Percentiles rank a stretch among this genome's conserved stretches.
Conservation (phyloP, 2,888 invertebrate genomes). For the Aromia moschata region DNA sequence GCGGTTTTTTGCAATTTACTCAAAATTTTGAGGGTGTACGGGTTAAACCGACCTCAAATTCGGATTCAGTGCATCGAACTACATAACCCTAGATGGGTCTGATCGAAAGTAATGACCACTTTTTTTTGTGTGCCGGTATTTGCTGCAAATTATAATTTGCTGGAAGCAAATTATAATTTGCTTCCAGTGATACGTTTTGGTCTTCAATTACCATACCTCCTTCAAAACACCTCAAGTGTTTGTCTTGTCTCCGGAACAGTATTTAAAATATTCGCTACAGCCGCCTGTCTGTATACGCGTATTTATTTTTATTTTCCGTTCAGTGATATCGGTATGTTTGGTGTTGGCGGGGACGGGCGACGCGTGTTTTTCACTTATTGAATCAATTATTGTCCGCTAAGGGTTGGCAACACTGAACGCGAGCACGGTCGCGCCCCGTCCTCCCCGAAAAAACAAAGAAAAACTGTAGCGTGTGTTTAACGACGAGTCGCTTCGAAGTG, state of each 20-base stretch:
- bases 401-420: constrained; percentile 60
- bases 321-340: constrained; percentile 60
- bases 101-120: too few relatives aligned
- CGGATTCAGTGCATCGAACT: too few relatives aligned
- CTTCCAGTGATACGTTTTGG: too few relatives aligned
- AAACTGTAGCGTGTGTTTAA: constrained; percentile 52
- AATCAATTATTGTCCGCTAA: constrained; percentile 63
- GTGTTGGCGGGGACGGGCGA: constrained; percentile 56
- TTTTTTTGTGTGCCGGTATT: too few relatives aligned
- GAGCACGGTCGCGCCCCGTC: constrained; percentile 47
- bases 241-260: constrained; percentile 10
- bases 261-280: constrained; percentile 20
- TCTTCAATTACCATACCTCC: too few relatives aligned
- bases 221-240: too few relatives aligned
- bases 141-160: too few relatives aligned
- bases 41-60: too few relatives aligned
- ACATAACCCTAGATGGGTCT: too few relatives aligned
- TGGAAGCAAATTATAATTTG: too few relatives aligned
- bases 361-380: constrained; percentile 63
- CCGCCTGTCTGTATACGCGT: constrained; percentile 25
- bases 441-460: constrained; percentile 47
- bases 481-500: constrained; percentile 45
- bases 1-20: too few relatives aligned
- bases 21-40: too few relatives aligned
- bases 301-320: constrained; percentile 57